phyloP scores from a whole-genome alignment of 2,888 invertebrate species.

The Ptychoptera albimana region DNA sequence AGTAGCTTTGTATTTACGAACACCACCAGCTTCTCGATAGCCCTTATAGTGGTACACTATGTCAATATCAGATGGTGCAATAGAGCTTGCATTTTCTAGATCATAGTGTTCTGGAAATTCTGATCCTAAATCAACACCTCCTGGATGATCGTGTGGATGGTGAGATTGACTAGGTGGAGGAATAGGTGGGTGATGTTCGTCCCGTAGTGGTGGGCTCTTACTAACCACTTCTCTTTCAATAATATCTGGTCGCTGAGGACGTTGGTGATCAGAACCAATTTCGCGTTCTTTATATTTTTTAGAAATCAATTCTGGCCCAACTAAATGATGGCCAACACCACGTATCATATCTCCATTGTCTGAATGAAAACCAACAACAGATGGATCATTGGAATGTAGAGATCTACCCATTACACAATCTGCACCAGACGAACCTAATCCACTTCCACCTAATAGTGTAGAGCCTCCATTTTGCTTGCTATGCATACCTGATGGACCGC shows the following conservation, averaged over 20 bases:
- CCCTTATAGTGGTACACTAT: conserved; percentile 94
- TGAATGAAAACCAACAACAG: conserved; percentile 52
- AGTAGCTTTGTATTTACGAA: conserved; percentile 75
- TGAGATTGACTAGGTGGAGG: conserved; percentile 55
- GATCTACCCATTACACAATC: conserved; percentile 53
- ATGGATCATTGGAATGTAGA: conserved; percentile 50
- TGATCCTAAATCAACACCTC: conserved; percentile 56
- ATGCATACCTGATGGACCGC: conserved; percentile 51
- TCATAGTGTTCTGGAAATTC: conserved; percentile 88
- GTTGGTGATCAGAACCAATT: conserved; percentile 51
- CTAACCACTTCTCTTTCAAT: conserved; percentile 80
- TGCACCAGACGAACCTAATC: conserved; percentile 46
- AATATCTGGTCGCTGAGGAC: conserved; percentile 82
- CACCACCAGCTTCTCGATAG: conserved; percentile 70
- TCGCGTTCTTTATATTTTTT: conserved; percentile 83
- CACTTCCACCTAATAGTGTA: conserved; percentile 51
- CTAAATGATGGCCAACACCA: conserved; percentile 59
- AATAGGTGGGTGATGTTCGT: conserved; percentile 68
- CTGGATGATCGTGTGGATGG: conserved; percentile 55
- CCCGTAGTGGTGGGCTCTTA: conserved; percentile 63
- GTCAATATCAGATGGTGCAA: conserved; percentile 94
- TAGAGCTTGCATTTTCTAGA: conserved; percentile 91
- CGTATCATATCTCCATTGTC: conserved; percentile 60
- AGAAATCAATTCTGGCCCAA: conserved; percentile 71
- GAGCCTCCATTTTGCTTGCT: conserved; percentile 63